phyloP scores from a whole-genome alignment of 2,888 invertebrate genomes.

The Tribolium freemani region DNA sequence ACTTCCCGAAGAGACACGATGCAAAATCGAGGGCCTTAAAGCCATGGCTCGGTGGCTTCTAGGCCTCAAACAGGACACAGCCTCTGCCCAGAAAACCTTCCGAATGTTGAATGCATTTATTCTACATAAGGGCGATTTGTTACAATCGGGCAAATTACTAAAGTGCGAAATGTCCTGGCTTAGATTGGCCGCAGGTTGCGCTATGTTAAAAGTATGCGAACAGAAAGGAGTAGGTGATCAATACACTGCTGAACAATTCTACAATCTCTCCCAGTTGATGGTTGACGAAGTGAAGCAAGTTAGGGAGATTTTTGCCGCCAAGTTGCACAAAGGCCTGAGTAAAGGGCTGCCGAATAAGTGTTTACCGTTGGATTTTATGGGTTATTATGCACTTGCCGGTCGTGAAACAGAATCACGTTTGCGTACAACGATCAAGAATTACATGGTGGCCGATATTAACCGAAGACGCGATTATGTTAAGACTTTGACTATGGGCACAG shows the following conservation, averaged over 20 bases:
- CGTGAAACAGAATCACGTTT: slow-evolving; percentile 88
- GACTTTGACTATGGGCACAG: slow-evolving; percentile 80
- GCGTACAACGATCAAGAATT: slow-evolving; percentile 78
- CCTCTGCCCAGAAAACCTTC: slow-evolving; percentile 94
- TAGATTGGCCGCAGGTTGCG: slow-evolving; percentile 92
- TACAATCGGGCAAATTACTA: slow-evolving; percentile 81
- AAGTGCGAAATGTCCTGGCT: slow-evolving; percentile 95
- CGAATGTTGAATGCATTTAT: slow-evolving; percentile 95
- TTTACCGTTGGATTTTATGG: slow-evolving; percentile 89
- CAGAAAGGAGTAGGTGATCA: slow-evolving; percentile 97
- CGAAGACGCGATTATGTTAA: slow-evolving; percentile 93
- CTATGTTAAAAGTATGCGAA: slow-evolving; percentile 97
- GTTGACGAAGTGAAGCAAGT: slow-evolving; percentile 89
- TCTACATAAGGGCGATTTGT: slow-evolving; percentile 80
- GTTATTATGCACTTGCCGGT: slow-evolving; percentile 90
- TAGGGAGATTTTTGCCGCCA: slow-evolving; percentile 80
- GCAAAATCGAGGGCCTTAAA: slow-evolving; percentile 95
- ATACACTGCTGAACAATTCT: slow-evolving; percentile 95
- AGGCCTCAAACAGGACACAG: slow-evolving; percentile 88
- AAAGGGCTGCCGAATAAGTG: slow-evolving; percentile 88
- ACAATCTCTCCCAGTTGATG: slow-evolving; percentile 92
- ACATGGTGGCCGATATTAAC: slow-evolving; percentile 89
- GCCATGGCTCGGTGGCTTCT: slow-evolving; percentile 97
- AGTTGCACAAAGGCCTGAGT: slow-evolving; percentile 87
- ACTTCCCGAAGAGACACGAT: slow-evolving; percentile 90